Percentiles rank a stretch among this genome's conserved stretches.
Evolutionary conservation across 1,140 invertebrate species (phyloP).

Genomic region (Archivesica marissinica): DNA sequence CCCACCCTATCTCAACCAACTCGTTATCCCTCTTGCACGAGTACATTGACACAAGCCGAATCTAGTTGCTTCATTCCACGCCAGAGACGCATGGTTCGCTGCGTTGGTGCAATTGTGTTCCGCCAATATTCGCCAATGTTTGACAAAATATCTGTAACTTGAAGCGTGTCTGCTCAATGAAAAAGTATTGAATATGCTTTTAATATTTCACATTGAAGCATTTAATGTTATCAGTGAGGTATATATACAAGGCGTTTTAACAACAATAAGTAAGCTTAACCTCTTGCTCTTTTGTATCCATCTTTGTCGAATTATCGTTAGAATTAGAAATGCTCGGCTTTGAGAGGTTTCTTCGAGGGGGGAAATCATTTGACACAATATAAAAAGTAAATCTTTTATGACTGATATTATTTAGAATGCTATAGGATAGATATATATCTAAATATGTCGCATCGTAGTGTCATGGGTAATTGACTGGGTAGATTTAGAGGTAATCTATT

Average conservation of each 20-base stretch:
- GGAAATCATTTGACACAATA: slow-evolving; percentile 23
- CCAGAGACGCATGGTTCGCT: neutral
- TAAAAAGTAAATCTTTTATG: slow-evolving; percentile 14
- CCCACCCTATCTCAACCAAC: neutral
- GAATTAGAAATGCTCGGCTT: slow-evolving; percentile 6
- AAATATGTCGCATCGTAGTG: neutral
- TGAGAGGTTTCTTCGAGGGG: slow-evolving; percentile 16
- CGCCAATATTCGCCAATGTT: neutral
- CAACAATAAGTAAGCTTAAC: slow-evolving; percentile 22
- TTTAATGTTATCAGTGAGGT: slow-evolving; percentile 16
- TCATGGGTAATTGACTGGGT: neutral
- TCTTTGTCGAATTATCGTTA: slow-evolving; percentile 26
- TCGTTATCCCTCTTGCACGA: neutral
- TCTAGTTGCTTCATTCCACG: neutral
- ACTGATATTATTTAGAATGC: neutral
- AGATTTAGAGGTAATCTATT: neutral
- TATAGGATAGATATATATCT: neutral
- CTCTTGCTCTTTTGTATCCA: slow-evolving; percentile 19
- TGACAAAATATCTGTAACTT: slow-evolving; percentile 16
- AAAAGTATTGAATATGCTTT: slow-evolving; percentile 10
- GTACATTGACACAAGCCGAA: neutral
- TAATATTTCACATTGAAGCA: slow-evolving; percentile 20
- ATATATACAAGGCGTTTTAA: neutral
- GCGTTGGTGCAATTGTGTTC: neutral
- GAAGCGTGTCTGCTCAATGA: neutral